Base-by-base conservation (phyloP, 2,113 vertebrate genomes). In the Dendropsophus ebraccatus region DNA sequence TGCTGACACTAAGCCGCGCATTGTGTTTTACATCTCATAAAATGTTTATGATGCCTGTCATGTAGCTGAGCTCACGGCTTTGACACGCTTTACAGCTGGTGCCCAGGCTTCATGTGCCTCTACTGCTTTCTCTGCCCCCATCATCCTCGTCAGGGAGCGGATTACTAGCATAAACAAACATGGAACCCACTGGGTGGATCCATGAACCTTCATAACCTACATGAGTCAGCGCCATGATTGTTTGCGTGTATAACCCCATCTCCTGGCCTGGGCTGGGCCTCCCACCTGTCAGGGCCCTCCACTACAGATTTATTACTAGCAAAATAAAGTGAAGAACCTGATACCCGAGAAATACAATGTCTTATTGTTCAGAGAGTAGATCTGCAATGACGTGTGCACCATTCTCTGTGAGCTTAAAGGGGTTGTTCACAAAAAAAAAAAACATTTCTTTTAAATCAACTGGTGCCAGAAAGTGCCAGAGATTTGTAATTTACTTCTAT, bases 131-230 rank as follows among this genome's bases (percentile, higher is more conserved):
- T 41, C 17, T 14, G 5, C 50, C 35, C 32, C 52, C 76, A 12
- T 19, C 5, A 19, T 25, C 54, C 17, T 23, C 12, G 8, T 41
- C 21, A 9, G 14, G 23, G 75, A 32, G n/a, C 9, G 37, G 32
- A 80, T 45, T 35, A 45, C 35, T 23, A 62, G 54, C 30, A 47
- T 45, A 80, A 80, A 80, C 77, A 62, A 11, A 45, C 23, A 5
- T 62, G 50, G 9, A 78, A 56, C 49, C 16, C 50, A 23, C 47
- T 37, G 52, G 77, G 77, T 79, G 78, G 78, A 81, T 81, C 56
- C 35, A 54, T 19, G 8, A 77, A 69, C 17, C 28, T 16, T 69
- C 65, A 35, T 11, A 47, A 25, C 37, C 10, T 28, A 65, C 14
- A 4, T 81, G 78, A 81, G 23, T 81, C 78, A 81, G 25, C 58